These are phyloP conservation scores for Epizoanthus fatuus DNA, from an alignment of 92 coral and sea anemone genomes.

Conservation along the genomic window DNA sequence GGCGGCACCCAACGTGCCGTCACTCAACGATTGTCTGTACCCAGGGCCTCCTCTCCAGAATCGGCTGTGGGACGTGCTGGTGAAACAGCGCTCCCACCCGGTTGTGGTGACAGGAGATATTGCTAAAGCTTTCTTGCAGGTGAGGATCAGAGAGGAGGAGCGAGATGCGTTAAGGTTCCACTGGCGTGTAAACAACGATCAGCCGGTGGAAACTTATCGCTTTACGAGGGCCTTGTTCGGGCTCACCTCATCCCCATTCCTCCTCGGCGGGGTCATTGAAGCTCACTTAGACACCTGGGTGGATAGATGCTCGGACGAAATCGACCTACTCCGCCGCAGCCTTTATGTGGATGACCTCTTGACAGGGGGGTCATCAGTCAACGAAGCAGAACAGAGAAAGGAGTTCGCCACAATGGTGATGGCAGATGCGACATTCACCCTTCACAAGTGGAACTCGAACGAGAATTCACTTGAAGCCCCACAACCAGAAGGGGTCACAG, in stretches of 20 bases:
- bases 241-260: conserved; percentile 1
- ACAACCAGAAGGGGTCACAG: conserved; percentile 3
- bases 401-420: conserved; percentile 38
- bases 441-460: conserved; percentile 60
- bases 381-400: conserved; percentile 21
- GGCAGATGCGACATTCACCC: conserved; percentile 32
- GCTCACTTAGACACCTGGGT: conserved; percentile 25
- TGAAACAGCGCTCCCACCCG: background rate
- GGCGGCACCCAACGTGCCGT: background rate
- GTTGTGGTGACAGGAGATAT: conserved; percentile 21
- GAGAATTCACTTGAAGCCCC: conserved; percentile 18
- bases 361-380: conserved; percentile 6
- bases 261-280: background rate
- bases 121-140: conserved; percentile 19
- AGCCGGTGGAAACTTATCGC: background rate
- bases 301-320: background rate
- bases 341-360: conserved; percentile 37
- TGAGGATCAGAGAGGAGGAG: conserved; percentile 4
- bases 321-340: conserved; percentile 4
- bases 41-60: conserved; percentile 22
- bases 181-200: background rate
- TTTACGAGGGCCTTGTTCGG: background rate
- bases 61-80: conserved; percentile 13
- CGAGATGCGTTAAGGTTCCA: background rate
- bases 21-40: conserved; percentile 6